Base-by-base conservation (phyloP, 2,797 vertebrate species). In the Phoebastria nigripes region DNA sequence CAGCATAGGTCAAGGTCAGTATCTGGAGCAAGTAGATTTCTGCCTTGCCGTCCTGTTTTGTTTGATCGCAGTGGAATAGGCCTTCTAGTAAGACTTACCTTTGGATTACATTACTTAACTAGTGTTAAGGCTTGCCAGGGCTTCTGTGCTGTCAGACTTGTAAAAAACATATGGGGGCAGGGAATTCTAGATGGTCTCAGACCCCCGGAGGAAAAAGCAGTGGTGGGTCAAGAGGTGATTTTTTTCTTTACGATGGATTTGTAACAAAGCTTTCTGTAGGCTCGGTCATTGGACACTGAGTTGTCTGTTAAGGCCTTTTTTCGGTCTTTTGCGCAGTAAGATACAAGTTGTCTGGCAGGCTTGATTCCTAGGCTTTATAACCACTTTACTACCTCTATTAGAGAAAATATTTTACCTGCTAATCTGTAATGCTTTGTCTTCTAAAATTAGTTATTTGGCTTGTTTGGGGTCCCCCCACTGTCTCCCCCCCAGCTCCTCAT, bases 401-500 rank as follows among this genome's bases (percentile, higher is more conserved):
- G 18, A 46, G 21, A n/a, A 44, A 66, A 46, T 66, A n/a, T 16
- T 46, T 46, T n/a, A 16, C 42, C 42, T 46, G 33, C 21, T 66
- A 17, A 25, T 25, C 13, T 46, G 21, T n/a, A 44, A n/a, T 18
- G 63, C 62, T 25, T 66, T 46, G 21, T 25, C 31, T 66, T 25
- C 22, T 33, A 16, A 46, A 66, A n/a, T 25, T 7, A 25, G 31
- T 17, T 25, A 33, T 13, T 6, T 25, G 31, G 8, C 31, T 18
- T 46, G 15, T 26, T 9, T n/a, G 62, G 21, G 20, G 62, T 44
- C 21, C 6, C 11, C 21, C 10, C 15, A 16, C 15, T 4, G 21
- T 31, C 16, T 31, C 28, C 11, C 17, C 31, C 20, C 20, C 49
- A 58, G 49, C 41, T 61, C 28, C 1, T 1, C 6, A 0, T 13